phyloP scores from a whole-genome alignment of 1,140 invertebrate genomes.

The Microplitis demolitor region DNA sequence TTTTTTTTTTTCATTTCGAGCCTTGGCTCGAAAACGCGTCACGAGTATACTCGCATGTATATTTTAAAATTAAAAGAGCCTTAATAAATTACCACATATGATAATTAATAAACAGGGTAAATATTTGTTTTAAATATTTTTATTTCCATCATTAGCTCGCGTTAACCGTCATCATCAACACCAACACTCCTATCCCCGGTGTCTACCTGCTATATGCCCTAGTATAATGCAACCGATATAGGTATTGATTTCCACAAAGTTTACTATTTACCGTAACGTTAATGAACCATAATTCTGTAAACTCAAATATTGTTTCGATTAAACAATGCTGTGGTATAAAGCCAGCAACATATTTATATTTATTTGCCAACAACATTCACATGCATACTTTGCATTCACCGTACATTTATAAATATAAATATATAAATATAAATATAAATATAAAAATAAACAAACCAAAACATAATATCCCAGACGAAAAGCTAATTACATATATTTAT shows the following conservation, averaged over 20 bases:
- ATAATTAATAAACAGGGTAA: conserved; percentile 15
- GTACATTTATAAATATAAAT: not conserved
- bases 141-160: conserved; percentile 10
- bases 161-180: not conserved
- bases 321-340: conserved; percentile 30
- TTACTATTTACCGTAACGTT: conserved; percentile 32
- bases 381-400: too few species aligned
- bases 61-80: not conserved
- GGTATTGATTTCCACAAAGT: conserved; percentile 30
- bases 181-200: conserved; percentile 23
- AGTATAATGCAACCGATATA: not conserved
- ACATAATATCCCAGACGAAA: too few species aligned
- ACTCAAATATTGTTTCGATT: conserved; percentile 53
- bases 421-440: too few species aligned
- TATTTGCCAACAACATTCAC: not conserved
- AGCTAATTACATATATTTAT: too few species aligned
- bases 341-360: conserved; percentile 20
- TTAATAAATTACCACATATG: conserved; percentile 18
- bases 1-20: too few species aligned
- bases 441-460: too few species aligned
- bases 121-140: conserved; percentile 8
- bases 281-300: conserved; percentile 52
- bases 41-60: not conserved
- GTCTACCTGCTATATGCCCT: conserved; percentile 19
- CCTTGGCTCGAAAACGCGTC: not conserved